Base-by-base conservation (phyloP, 1,140 invertebrate genomes). In the Lepidurus arcticus region DNA sequence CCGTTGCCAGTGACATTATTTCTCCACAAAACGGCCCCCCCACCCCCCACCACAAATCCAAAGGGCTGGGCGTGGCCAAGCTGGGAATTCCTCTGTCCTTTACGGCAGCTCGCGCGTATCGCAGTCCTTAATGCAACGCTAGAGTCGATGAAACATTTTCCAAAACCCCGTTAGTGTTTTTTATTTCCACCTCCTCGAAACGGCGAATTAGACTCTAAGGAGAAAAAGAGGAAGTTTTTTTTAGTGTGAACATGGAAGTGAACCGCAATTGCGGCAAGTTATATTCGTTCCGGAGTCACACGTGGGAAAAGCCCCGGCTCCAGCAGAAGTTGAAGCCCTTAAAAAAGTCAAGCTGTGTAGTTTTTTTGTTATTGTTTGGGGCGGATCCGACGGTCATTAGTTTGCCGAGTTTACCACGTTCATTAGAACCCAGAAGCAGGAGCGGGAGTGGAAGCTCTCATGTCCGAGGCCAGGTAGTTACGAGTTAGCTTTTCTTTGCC, bases 61-160 rank as follows among this genome's bases (percentile, higher is more conserved):
- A n/a, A 13, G 53, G 53, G 53, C 3, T 34, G 34, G 53, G 53
- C 53, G 53, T 13, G 53, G 21, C 53, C 53, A 65, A 47, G 1
- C 16, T 13, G 16, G 53, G 13, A 7, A 65, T 13, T 65, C 53
- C 53, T 65, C 53, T 65, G 53, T 65, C 53, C 53, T 65, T 65
- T 16, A 21, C 53, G 53, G 53, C 16, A 65, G 53, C 53, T 1
- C 21, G 16, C 16, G 53, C 7, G 21, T 65, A 16, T 65, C n/a
- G 16, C 53, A 65, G 53, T 65, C 53, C 53, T 65, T 65, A 65
- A 65, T 65, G 53, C 21, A 65, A 65, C 53, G 53, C 53, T n/a
- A 65, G 53, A 65, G 53, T 65, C 53, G 53, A 13, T 65, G 53
- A 65, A 65, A 65, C 53, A 65, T 65, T 16, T 16, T 16, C 13